Conservation (phyloP, 2,797 vertebrate species). For the Notamacropus eugenii region DNA sequence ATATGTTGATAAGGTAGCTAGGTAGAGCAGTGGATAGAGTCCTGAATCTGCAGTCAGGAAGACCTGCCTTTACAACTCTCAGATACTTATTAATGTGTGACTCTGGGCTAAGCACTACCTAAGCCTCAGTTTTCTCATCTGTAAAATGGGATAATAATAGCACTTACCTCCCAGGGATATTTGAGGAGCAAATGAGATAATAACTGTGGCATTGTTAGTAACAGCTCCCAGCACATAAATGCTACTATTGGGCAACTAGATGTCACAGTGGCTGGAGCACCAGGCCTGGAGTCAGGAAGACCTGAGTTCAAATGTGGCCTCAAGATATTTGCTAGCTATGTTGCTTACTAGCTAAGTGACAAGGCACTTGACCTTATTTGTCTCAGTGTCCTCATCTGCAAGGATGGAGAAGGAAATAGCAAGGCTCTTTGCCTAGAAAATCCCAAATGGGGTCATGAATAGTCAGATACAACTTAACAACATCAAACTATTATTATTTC, state of each 20-base stretch:
- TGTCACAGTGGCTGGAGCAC: not conserved
- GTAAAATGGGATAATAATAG: not conserved
- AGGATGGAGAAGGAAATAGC: not conserved
- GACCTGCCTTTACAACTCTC: not conserved
- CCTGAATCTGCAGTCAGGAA: not conserved
- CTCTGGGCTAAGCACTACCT: not conserved
- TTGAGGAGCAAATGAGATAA: not conserved
- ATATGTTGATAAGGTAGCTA: not conserved
- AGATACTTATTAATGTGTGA: not conserved
- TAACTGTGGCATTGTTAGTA: not conserved
- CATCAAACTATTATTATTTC: not conserved
- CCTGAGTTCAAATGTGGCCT: not conserved
- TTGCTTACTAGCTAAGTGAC: not conserved
- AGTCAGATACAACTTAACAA: not conserved
- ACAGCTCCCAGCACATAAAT: not conserved
- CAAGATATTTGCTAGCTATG: not conserved
- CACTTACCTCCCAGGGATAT: not conserved
- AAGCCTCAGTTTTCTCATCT: not conserved
- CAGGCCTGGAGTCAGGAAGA: not conserved
- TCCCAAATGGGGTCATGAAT: not conserved
- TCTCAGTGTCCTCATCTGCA: not conserved
- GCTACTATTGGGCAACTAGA: not conserved
- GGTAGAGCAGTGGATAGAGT: not conserved
- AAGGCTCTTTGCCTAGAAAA: not conserved
- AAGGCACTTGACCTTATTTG: not conserved